A percentile compares a stretch with the other conserved stretches of the same genome.
Conservation (phyloP, 2,113 vertebrate species). For the Calidris pygmaea region DNA sequence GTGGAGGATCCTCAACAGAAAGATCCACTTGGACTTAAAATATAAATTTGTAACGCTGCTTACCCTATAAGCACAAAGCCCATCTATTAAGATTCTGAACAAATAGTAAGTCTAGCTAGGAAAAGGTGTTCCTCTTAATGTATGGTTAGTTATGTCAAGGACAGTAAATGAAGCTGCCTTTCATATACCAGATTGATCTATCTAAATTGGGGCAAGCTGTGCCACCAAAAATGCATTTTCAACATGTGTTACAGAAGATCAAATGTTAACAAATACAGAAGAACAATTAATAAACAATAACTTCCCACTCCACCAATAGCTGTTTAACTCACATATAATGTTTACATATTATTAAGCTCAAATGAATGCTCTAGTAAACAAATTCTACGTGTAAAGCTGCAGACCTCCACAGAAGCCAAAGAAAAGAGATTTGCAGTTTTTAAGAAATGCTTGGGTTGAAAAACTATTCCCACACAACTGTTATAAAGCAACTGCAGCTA, state of each 20-base stretch:
- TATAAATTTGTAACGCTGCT: no score
- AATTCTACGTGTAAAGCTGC: neutral
- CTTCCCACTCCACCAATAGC: neutral
- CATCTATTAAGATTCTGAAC: constrained; percentile 69
- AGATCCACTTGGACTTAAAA: constrained; percentile 71
- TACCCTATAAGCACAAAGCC: constrained; percentile 60
- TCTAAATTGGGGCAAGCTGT: constrained; percentile 14
- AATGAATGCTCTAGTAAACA: neutral
- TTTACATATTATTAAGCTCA: neutral
- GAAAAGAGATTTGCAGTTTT: neutral
- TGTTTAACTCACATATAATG: neutral
- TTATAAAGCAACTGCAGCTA: neutral
- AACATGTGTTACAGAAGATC: neutral
- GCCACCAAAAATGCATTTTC: constrained; percentile 42
- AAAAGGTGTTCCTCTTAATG: constrained; percentile 42
- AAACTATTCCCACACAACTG: neutral
- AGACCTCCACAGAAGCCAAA: neutral
- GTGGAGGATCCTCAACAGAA: constrained; percentile 66
- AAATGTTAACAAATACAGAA: constrained; percentile 32
- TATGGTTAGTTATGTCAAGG: constrained; percentile 75
- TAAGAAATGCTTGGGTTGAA: neutral
- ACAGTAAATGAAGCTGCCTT: constrained; percentile 68
- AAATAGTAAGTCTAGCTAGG: constrained; percentile 44
- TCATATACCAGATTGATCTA: constrained; percentile 55
- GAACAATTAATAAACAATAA: constrained; percentile 32